Conservation (phyloP, 2,113 vertebrate species). For the human region GRCh38 chrX:123765001-123765500, state of each 20-base stretch:
- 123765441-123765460: slow-evolving; percentile 92
- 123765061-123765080: neutral
- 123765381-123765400: slow-evolving; percentile 90
- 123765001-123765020: neutral
- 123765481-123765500: slow-evolving; percentile 92
- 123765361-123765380: slow-evolving; percentile 93
- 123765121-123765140: neutral
- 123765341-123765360: slow-evolving; percentile 91
- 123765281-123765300: slow-evolving; percentile 91
- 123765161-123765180: neutral
- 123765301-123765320: slow-evolving; percentile 90
- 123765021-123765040: neutral
- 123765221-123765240: neutral
- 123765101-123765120: neutral
- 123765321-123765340: slow-evolving; percentile 93
- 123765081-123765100: too few relatives aligned
- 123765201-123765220: slow-evolving; percentile 37
- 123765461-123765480: slow-evolving; percentile 92
- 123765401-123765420: slow-evolving; percentile 94
- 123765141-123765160: neutral
- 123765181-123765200: neutral
- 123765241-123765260: neutral
- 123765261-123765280: neutral
- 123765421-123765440: slow-evolving; percentile 90
- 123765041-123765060: fast-evolving